phyloP scores from a whole-genome alignment of 2,797 vertebrate species.

The Distichodus sexfasciatus region DNA sequence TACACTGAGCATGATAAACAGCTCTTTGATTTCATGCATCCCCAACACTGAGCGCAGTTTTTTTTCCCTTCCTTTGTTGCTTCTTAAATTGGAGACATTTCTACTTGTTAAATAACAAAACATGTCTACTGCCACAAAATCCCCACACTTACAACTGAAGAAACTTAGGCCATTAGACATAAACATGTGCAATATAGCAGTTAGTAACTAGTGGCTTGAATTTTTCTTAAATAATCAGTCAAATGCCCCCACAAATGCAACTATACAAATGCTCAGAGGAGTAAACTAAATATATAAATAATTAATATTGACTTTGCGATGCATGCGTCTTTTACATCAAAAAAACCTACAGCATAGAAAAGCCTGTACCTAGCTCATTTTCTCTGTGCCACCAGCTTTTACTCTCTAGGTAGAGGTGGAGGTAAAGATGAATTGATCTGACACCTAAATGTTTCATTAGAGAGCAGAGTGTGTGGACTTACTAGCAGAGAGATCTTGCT shows the following conservation, averaged over 20 bases:
- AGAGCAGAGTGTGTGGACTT: conserved; percentile 32
- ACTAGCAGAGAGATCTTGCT: conserved; percentile 30
- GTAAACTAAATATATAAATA: conserved; percentile 16
- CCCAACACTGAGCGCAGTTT: conserved; percentile 15
- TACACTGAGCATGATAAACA: conserved; percentile 46
- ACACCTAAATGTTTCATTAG: conserved; percentile 42
- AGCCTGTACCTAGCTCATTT: conserved; percentile 8
- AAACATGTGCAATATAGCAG: not conserved
- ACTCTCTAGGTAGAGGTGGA: conserved; percentile 5
- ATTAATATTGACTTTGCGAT: conserved; percentile 2
- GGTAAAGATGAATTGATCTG: conserved; percentile 43
- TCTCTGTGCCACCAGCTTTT: no score
- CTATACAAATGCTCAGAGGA: conserved; percentile 18
- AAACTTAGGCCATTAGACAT: not conserved
- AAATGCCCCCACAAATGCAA: not conserved
- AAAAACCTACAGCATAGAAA: not conserved
- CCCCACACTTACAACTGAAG: not conserved
- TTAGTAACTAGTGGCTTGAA: not conserved
- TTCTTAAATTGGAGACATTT: not conserved
- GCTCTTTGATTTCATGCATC: conserved; percentile 32
- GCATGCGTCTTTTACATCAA: not conserved
- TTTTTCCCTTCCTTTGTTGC: not conserved
- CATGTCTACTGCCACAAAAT: not conserved
- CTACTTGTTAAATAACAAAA: not conserved
- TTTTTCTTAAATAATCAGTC: not conserved